These are phyloP conservation scores for Palythoa grandis DNA, from an alignment of 92 coral and sea anemone species.

Conservation along the genomic window DNA sequence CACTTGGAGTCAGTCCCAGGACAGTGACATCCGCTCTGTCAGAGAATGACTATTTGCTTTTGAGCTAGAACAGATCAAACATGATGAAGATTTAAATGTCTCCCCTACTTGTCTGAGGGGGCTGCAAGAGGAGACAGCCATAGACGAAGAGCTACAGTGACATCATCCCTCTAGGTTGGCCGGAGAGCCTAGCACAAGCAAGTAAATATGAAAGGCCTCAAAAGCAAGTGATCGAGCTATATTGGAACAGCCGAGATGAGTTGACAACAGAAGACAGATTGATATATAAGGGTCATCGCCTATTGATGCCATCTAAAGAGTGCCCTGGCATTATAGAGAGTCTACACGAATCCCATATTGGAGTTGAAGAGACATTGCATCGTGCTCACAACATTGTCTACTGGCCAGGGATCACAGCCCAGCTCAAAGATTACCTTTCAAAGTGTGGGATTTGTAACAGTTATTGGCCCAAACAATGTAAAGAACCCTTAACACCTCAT, in stretches of 20 bases:
- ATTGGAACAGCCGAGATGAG: constrained; percentile 20
- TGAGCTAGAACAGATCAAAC: background rate
- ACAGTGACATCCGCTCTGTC: background rate
- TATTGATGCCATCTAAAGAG: constrained; percentile 15
- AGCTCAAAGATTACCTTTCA: constrained; percentile 51
- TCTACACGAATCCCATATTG: constrained; percentile 15
- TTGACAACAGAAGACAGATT: constrained; percentile 29
- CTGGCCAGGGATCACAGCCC: constrained; percentile 48
- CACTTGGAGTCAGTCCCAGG: background rate
- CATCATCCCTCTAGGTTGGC: background rate
- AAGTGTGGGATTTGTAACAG: constrained; percentile 51
- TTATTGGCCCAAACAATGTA: constrained; percentile 52
- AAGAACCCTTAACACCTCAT: constrained; percentile 43
- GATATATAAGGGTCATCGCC: constrained; percentile 37
- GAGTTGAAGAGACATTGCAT: constrained; percentile 14
- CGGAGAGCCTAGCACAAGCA: background rate
- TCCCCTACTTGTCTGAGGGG: background rate
- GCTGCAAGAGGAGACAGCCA: constrained; percentile 3
- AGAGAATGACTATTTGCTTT: background rate
- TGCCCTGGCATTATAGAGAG: constrained; percentile 19
- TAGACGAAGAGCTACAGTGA: background rate
- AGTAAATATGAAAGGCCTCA: background rate
- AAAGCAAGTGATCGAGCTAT: background rate
- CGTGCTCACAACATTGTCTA: constrained; percentile 40
- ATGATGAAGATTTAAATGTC: background rate